Evolutionary conservation across 2,797 vertebrate species (phyloP).

Genomic region (Myoxocephalus aenaeus): DNA sequence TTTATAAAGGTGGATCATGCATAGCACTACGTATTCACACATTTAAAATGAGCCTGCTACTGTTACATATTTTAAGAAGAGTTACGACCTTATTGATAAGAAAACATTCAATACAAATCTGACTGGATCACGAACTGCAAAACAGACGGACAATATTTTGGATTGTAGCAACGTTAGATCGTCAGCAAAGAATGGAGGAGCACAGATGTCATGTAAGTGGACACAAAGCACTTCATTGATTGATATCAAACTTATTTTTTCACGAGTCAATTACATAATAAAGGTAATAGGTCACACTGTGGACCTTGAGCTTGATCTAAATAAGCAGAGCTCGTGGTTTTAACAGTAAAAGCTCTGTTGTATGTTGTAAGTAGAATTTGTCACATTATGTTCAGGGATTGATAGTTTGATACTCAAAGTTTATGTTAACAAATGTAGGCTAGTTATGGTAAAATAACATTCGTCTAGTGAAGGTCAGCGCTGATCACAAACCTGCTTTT

Average conservation of each 20-base stretch:
- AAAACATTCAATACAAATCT: neutral
- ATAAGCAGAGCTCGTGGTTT: neutral
- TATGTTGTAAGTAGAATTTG: neutral
- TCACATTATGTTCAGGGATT: neutral
- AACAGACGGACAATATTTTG: neutral
- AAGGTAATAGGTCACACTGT: neutral
- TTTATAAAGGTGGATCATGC: neutral
- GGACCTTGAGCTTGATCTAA: neutral
- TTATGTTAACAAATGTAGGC: neutral
- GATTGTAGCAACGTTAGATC: neutral
- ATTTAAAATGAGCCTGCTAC: neutral
- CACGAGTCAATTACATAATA: neutral
- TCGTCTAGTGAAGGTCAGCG: neutral
- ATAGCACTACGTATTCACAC: neutral
- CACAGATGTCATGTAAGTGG: neutral
- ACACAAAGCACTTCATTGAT: neutral
- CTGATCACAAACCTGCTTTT: neutral
- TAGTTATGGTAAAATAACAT: neutral
- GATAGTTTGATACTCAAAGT: neutral
- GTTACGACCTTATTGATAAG: neutral
- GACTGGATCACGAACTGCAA: neutral
- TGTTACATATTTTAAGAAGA: neutral
- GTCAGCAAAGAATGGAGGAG: neutral
- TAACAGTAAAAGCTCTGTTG: neutral
- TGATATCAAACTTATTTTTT: neutral